Evolutionary conservation across 2,113 vertebrate species (phyloP).

Genomic region (Symphodus melops): DNA sequence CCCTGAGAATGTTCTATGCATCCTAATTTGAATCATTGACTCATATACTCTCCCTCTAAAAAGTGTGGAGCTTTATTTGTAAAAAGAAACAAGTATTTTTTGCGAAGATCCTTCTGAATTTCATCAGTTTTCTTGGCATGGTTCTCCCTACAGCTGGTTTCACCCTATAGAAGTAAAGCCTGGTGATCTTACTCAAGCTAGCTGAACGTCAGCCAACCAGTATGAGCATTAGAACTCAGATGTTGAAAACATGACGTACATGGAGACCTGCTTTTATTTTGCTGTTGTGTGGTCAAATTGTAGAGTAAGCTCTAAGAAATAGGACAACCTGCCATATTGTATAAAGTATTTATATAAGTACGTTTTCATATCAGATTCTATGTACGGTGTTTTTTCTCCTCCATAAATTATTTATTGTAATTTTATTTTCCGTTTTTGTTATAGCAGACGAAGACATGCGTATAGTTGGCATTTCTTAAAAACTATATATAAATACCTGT

Average conservation of each 20-base stretch:
- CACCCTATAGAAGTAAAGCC: constrained; percentile 22
- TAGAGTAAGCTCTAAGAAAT: constrained; percentile 16
- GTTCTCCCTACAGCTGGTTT: constrained; percentile 51
- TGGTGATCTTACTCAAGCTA: constrained; percentile 15
- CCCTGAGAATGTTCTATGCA: constrained; percentile 72
- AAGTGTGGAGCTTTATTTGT: constrained; percentile 59
- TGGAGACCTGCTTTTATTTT: background rate
- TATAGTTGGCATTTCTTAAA: background rate
- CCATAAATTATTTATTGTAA: constrained; percentile 4
- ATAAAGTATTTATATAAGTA: constrained; percentile 5
- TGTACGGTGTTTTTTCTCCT: background rate
- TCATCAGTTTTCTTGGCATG: constrained; percentile 38
- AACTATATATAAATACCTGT: background rate
- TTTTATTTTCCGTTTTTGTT: background rate
- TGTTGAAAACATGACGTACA: background rate
- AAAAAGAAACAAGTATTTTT: constrained; percentile 34
- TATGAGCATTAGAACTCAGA: constrained; percentile 19
- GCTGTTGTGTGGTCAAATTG: constrained; percentile 7
- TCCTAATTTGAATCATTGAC: constrained; percentile 76
- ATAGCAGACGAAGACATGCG: background rate
- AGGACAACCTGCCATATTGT: background rate
- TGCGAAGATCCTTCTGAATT: constrained; percentile 43
- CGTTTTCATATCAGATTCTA: background rate
- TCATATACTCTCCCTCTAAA: constrained; percentile 62
- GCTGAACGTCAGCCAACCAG: constrained; percentile 18